These are phyloP conservation scores for Smittia aterrima DNA, from an alignment of 2,888 invertebrate genomes.

Conservation along the genomic window DNA sequence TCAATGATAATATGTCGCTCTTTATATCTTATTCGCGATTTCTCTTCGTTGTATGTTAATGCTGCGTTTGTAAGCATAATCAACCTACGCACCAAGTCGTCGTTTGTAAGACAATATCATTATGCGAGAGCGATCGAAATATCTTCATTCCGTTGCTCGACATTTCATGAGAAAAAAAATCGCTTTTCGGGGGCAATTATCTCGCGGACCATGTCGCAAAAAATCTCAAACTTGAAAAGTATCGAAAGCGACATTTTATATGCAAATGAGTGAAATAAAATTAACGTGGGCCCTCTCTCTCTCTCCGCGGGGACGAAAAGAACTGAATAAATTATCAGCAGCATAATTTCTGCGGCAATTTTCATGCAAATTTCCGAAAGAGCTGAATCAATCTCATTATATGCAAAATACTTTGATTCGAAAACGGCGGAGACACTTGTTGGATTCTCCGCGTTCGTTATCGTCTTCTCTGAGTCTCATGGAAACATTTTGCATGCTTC, in stretches of 20 bases:
- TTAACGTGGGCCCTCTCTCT: background rate
- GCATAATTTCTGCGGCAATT: constrained; percentile 36
- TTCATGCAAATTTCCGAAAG: constrained; percentile 34
- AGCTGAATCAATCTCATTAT: constrained; percentile 36
- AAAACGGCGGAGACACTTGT: background rate
- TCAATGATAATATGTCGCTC: constrained; percentile 34
- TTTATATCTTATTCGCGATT: constrained; percentile 35
- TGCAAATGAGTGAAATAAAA: constrained; percentile 32
- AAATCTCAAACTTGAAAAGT: constrained; percentile 25
- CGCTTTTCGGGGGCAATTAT: constrained; percentile 16
- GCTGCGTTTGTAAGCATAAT: constrained; percentile 29
- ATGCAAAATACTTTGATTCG: background rate
- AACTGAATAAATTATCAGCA: constrained; percentile 40
- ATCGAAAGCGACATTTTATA: constrained; percentile 30
- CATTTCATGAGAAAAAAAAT: background rate
- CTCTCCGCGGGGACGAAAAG: background rate
- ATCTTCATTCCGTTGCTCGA: background rate
- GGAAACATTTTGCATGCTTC: too few relatives aligned
- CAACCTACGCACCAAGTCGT: constrained; percentile 39
- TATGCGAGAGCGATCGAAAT: constrained; percentile 25
- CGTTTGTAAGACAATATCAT: constrained; percentile 29
- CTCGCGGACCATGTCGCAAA: background rate
- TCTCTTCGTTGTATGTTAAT: constrained; percentile 33
- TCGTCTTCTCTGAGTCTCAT: background rate
- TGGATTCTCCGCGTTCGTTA: background rate